Evolutionary conservation across 2,888 invertebrate species (phyloP).

Genomic region (Xestia ashworthii): DNA sequence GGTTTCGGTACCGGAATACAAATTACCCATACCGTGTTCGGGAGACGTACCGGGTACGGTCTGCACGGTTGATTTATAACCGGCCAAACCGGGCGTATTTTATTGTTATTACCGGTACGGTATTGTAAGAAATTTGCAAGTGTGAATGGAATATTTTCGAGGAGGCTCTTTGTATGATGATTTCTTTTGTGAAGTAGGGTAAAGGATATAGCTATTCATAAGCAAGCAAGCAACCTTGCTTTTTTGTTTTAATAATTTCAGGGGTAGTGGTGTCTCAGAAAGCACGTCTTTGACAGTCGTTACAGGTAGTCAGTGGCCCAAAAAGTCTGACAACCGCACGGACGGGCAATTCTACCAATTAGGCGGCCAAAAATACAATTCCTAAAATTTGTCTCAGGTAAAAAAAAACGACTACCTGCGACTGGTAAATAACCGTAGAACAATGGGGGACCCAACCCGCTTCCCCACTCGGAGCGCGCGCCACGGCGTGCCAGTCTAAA

Average conservation of each 20-base stretch:
- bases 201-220: background rate
- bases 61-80: slow-evolving; percentile 61
- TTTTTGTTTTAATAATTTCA: background rate
- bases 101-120: slow-evolving; percentile 51
- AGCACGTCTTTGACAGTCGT: too few species aligned
- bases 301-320: too few species aligned
- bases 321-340: too few species aligned
- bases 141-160: slow-evolving; percentile 47
- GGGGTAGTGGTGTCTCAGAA: too few species aligned
- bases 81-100: slow-evolving; percentile 53
- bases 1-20: slow-evolving; percentile 61
- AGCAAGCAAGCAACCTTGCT: background rate
- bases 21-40: slow-evolving; percentile 48
- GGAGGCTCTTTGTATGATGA: slow-evolving; percentile 24
- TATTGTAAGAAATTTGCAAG: slow-evolving; percentile 57
- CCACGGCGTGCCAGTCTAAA: too few species aligned
- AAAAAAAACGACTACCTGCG: too few species aligned
- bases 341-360: too few species aligned
- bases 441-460: too few species aligned
- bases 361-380: too few species aligned
- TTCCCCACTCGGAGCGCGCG: too few species aligned
- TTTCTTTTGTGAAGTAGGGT: slow-evolving; percentile 6
- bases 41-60: slow-evolving; percentile 30
- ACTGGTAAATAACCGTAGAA: too few species aligned
- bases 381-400: too few species aligned